Evolutionary conservation across 2,888 invertebrate species (phyloP).

Genomic region (Matsumyia berberina): DNA sequence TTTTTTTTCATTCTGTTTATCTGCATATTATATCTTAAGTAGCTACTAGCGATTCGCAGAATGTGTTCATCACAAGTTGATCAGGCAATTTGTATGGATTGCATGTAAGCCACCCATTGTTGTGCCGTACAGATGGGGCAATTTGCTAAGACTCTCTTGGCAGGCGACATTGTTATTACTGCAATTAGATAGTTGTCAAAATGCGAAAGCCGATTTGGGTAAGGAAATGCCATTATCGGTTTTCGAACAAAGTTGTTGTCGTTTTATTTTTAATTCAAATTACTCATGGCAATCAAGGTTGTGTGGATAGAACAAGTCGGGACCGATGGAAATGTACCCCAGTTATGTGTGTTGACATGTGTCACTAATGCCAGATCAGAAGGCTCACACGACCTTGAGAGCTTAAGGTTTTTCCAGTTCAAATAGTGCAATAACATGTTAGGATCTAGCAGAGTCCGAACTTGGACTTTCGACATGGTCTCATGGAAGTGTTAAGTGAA

Average conservation of each 20-base stretch:
- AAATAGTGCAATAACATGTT: too few species aligned
- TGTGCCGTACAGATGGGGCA: constrained; percentile 58
- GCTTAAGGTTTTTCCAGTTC: too few species aligned
- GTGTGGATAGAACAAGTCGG: neutral
- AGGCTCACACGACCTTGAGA: too few species aligned
- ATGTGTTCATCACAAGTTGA: constrained; percentile 49
- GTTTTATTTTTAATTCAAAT: neutral
- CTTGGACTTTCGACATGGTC: too few species aligned
- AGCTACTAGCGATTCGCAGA: constrained; percentile 43
- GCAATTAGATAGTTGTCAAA: constrained; percentile 71
- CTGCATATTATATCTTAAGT: constrained; percentile 14
- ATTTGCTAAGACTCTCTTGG: constrained; percentile 59
- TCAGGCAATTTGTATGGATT: constrained; percentile 67
- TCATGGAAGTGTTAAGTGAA: too few species aligned
- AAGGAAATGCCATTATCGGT: constrained; percentile 55
- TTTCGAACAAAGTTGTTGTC: constrained; percentile 41
- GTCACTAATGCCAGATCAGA: too few species aligned
- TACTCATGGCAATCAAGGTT: neutral
- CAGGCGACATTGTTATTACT: constrained; percentile 68
- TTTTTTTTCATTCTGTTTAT: neutral
- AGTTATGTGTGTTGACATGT: too few species aligned
- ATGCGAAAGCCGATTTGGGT: constrained; percentile 46
- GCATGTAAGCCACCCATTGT: constrained; percentile 58
- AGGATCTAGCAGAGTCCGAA: too few species aligned
- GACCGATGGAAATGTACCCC: neutral